phyloP scores from a whole-genome alignment of 2,888 invertebrate species.

The Nemapogon koenigi region DNA sequence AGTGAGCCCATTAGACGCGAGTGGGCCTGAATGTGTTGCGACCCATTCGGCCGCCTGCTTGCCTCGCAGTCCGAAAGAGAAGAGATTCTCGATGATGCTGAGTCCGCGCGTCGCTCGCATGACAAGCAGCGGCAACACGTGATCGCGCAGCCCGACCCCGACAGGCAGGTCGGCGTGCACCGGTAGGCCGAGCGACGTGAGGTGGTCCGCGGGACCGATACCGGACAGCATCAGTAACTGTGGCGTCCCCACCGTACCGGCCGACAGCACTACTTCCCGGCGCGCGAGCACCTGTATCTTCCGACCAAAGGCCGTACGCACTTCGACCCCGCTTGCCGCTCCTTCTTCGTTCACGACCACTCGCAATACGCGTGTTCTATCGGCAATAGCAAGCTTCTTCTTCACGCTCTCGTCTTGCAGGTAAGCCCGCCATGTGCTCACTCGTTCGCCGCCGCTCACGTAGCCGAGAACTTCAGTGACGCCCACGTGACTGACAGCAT shows the following conservation, averaged over 20 bases:
- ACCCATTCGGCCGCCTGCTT: constrained; percentile 21
- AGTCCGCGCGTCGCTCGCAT: neutral
- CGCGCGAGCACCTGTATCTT: constrained; percentile 24
- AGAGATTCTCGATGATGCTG: constrained; percentile 12
- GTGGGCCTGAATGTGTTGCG: constrained; percentile 21
- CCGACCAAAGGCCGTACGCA: constrained; percentile 10
- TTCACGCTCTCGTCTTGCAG: constrained; percentile 25
- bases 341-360: constrained; percentile 29
- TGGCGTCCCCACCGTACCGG: constrained; percentile 83
- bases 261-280: constrained; percentile 73
- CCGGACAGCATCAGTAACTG: constrained; percentile 86
- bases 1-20: constrained; percentile 32
- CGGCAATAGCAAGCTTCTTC: constrained; percentile 25
- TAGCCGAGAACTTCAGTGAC: constrained; percentile 29
- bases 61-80: constrained; percentile 11
- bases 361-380: constrained; percentile 27
- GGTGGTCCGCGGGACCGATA: constrained; percentile 70
- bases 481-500: constrained; percentile 34
- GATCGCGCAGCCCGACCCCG: constrained; percentile 52
- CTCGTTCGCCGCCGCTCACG: constrained; percentile 28
- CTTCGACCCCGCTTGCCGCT: constrained; percentile 28
- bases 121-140: constrained; percentile 6
- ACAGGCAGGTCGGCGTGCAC: constrained; percentile 71
- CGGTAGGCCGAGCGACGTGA: constrained; percentile 65
- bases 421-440: constrained; percentile 35